phyloP scores from a whole-genome alignment of 2,888 invertebrate genomes.

The Microctonus aethiopoides region DNA sequence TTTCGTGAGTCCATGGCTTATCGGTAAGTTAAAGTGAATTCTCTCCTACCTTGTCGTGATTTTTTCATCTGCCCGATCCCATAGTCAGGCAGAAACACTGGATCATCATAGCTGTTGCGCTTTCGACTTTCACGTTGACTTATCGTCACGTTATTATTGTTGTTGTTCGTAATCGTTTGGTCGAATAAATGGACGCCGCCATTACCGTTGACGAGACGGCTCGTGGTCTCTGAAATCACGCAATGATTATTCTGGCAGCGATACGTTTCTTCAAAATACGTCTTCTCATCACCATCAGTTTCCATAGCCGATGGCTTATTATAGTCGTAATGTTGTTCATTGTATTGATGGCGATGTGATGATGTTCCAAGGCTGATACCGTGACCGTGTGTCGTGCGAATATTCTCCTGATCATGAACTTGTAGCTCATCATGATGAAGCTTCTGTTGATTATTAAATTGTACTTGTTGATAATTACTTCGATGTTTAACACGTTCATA shows the following conservation, averaged over 20 bases:
- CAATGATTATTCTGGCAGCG: conserved; percentile 55
- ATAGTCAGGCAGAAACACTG: conserved; percentile 35
- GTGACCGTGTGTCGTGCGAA: conserved; percentile 21
- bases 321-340: conserved; percentile 31
- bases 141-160: conserved; percentile 27
- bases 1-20: conserved; percentile 3
- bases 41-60: conserved; percentile 54
- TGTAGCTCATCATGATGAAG: neutral
- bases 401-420: conserved; percentile 24
- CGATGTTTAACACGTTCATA: conserved; percentile 16
- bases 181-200: conserved; percentile 19
- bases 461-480: conserved; percentile 23
- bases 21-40: conserved; percentile 27
- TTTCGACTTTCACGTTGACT: conserved; percentile 51
- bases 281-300: conserved; percentile 53
- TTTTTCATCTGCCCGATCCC: conserved; percentile 46
- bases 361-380: conserved; percentile 14
- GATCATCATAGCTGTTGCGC: conserved; percentile 49
- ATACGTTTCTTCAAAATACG: conserved; percentile 42
- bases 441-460: neutral
- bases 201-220: conserved; percentile 19
- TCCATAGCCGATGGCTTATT: conserved; percentile 49
- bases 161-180: conserved; percentile 28
- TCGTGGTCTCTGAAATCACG: conserved; percentile 55
- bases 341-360: conserved; percentile 28